A percentile compares a stretch with the other conserved stretches of the same genome.
Conservation (phyloP, 2,113 vertebrate species). For the Myocastor coypus region DNA sequence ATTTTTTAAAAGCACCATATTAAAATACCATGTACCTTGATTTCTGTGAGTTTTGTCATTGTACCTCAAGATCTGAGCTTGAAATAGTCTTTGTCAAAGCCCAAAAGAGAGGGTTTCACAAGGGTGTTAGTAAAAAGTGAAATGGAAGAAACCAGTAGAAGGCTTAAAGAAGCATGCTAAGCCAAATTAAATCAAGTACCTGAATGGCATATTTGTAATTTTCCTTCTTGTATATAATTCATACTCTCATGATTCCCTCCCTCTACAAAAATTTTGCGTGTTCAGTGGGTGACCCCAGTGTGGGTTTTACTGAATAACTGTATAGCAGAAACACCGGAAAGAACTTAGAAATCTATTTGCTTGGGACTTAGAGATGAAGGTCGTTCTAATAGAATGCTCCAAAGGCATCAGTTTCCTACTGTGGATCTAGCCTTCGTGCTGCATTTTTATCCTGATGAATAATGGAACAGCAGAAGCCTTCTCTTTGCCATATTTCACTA, state of each 20-base stretch:
- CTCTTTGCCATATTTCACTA: neutral
- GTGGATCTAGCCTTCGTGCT: neutral
- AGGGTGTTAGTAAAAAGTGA: neutral
- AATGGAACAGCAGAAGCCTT: neutral
- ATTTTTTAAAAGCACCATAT: neutral
- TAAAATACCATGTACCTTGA: neutral
- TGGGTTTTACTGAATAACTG: neutral
- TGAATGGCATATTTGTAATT: conserved; percentile 6
- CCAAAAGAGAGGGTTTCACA: neutral
- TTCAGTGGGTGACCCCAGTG: neutral
- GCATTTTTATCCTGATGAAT: conserved; percentile 10
- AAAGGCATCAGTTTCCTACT: neutral
- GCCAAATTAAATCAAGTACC: conserved; percentile 30
- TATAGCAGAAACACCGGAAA: neutral
- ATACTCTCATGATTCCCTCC: neutral
- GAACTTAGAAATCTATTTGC: neutral
- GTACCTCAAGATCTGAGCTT: neutral
- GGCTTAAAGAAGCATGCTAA: neutral
- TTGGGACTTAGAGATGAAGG: neutral
- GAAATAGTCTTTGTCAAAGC: neutral
- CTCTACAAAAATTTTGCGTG: neutral
- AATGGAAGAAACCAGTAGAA: neutral
- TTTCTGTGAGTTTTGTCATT: neutral
- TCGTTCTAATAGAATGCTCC: neutral
- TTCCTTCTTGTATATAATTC: neutral